Base-by-base conservation (phyloP, 2,888 invertebrate genomes). In the Neocrepidodera transversa region DNA sequence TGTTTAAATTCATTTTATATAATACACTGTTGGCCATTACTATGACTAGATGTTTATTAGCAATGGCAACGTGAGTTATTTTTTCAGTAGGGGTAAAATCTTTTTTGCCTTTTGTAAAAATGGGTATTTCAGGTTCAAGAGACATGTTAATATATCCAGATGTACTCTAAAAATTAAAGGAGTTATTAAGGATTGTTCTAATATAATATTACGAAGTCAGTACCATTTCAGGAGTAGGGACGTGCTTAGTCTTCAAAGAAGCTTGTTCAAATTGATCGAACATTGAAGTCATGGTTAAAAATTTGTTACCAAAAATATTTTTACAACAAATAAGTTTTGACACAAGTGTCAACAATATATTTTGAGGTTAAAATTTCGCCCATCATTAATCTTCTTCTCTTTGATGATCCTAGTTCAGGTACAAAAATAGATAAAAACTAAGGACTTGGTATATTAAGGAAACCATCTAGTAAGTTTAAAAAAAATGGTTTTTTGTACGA, bases 71-170 rank as follows among this genome's bases (percentile, higher is more conserved):
- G 75, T 94, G 91, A 2, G 89, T 87, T 64, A 97, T 89, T 61
- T 87, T 84, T 68, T 90, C 89, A 0, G 90, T 85, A 1, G 95
- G 91, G 60, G 87, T 87, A 65, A 93, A 87, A 70, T 89, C 88
- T 79, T 93, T 90, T 78, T 88, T 90, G 65, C 91, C 88, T 77
- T 92, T 95, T 26, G 87, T 88, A 78, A 96, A 95, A 78, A 96
- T 94, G 6, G 94, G 93, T 13, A 86, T 83, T 66, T 92, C 92
- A 70, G 90, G 88, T 70, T 88, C 87, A 14, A 87, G 74, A 58
- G 82, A 82, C 82, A 85, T 84, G 69, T 84, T 82, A 35, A 85
- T 83, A 66, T 83, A 84, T 13, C 84, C 84, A 58, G 83, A 75
- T 2, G 82, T 80, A 65, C 79, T 81, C 76, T 76, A 66, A 54